phyloP scores from a whole-genome alignment of 2,888 invertebrate genomes.

The Drosophila pegasa region DNA sequence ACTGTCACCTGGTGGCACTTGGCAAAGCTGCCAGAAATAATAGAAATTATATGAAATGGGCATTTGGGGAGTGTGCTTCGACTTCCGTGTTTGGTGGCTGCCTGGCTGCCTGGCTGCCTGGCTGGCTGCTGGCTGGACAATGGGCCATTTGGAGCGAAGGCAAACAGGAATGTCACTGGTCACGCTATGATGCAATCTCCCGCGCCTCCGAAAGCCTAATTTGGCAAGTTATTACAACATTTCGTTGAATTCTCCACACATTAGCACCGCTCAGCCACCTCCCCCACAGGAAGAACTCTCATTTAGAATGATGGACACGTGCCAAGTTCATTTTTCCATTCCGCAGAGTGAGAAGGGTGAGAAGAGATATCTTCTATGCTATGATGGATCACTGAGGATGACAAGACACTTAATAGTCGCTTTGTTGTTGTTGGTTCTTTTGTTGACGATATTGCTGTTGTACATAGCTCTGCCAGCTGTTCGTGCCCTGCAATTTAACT shows the following conservation, averaged over 20 bases:
- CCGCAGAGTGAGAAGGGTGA: slow-evolving; percentile 4
- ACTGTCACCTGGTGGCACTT: slow-evolving; percentile 77
- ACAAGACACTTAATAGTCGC: slow-evolving; percentile 74
- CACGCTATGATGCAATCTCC: slow-evolving; percentile 51
- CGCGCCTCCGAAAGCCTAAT: slow-evolving; percentile 57
- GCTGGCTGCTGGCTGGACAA: slow-evolving; percentile 58
- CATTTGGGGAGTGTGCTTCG: slow-evolving; percentile 73
- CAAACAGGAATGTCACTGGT: slow-evolving; percentile 35
- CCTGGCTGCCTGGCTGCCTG: no score
- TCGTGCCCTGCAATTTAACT: slow-evolving; percentile 74
- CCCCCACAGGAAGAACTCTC: slow-evolving; percentile 44
- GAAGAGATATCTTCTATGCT: slow-evolving; percentile 52
- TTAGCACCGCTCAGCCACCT: slow-evolving; percentile 51
- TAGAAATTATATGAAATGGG: slow-evolving; percentile 78
- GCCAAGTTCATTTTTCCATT: slow-evolving; percentile 69
- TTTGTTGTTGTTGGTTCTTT: slow-evolving; percentile 43
- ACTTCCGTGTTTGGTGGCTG: slow-evolving; percentile 76
- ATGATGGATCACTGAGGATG: slow-evolving; percentile 77
- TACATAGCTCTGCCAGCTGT: slow-evolving; percentile 48
- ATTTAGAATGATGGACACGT: slow-evolving; percentile 70
- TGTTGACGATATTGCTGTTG: slow-evolving; percentile 35
- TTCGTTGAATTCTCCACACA: slow-evolving; percentile 42
- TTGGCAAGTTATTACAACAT: slow-evolving; percentile 67
- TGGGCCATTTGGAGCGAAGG: slow-evolving; percentile 62
- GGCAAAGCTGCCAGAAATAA: slow-evolving; percentile 74